Conservation (phyloP, 1,140 invertebrate species). For the Tetramorium simillimum region DNA sequence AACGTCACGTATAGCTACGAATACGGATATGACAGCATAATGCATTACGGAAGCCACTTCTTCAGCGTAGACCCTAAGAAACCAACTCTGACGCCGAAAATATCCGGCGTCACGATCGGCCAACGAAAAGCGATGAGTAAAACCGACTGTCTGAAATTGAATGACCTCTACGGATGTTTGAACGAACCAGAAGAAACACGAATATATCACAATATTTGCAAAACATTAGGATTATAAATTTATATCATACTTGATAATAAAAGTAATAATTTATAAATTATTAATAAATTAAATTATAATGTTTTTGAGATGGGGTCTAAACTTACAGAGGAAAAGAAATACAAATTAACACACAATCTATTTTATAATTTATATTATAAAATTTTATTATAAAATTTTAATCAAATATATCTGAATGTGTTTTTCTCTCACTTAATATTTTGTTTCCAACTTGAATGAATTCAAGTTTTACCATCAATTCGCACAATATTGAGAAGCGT, state of each 20-base stretch:
- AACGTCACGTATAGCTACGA: constrained; percentile 18
- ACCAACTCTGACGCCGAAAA: constrained; percentile 21
- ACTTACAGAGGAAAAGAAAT: neutral
- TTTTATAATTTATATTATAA: neutral
- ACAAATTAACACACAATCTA: neutral
- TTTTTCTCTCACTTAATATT: neutral
- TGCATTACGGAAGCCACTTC: constrained; percentile 37
- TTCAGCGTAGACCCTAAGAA: constrained; percentile 5
- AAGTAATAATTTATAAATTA: neutral
- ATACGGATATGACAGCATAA: constrained; percentile 27
- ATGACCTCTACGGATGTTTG: constrained; percentile 28
- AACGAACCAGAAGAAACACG: neutral
- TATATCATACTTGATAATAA: neutral
- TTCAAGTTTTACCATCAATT: neutral
- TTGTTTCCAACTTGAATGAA: neutral
- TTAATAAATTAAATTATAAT: neutral
- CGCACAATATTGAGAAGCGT: neutral
- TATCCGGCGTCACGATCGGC: neutral
- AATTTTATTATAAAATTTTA: neutral
- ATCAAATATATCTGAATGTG: neutral
- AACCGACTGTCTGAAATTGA: constrained; percentile 10
- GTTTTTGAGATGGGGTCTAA: neutral
- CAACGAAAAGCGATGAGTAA: constrained; percentile 42
- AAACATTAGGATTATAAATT: neutral
- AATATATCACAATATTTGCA: constrained; percentile 22